Evolutionary conservation across 2,797 vertebrate genomes (phyloP).

Genomic region (Nothura maculosa): DNA sequence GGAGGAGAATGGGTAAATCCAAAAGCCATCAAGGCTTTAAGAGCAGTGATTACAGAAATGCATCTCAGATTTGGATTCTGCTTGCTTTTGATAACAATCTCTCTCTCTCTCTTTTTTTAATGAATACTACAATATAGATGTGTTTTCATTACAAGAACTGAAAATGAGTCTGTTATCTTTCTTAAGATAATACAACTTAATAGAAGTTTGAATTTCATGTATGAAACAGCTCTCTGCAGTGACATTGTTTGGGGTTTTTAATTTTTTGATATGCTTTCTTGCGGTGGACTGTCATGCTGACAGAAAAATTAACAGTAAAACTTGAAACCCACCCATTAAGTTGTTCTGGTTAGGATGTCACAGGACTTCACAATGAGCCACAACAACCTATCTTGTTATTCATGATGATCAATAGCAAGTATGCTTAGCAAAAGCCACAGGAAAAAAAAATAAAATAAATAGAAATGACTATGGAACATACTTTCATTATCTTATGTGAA

Average conservation of each 20-base stretch:
- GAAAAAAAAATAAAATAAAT: background rate
- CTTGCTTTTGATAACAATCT: background rate
- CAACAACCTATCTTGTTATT: background rate
- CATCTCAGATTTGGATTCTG: background rate
- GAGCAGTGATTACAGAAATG: background rate
- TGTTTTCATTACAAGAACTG: background rate
- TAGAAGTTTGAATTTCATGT: background rate
- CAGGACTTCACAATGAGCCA: background rate
- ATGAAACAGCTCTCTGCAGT: background rate
- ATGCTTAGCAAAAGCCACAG: fast-evolving
- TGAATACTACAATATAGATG: background rate
- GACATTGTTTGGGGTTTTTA: background rate
- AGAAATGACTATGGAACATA: background rate
- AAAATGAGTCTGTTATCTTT: background rate
- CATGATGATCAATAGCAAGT: background rate
- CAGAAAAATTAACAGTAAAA: background rate
- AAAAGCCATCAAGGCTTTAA: background rate
- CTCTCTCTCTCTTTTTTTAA: background rate
- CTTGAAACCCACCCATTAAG: background rate
- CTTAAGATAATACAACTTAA: too few relatives aligned
- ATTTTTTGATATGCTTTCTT: background rate
- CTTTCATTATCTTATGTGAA: background rate
- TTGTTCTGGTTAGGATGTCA: background rate
- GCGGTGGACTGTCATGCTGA: background rate
- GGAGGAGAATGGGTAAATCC: background rate